Evolutionary conservation across 2,797 vertebrate genomes (phyloP), one percentile per base, ranked within the genome.

Genomic region (Zenarchopterus dispar): DNA sequence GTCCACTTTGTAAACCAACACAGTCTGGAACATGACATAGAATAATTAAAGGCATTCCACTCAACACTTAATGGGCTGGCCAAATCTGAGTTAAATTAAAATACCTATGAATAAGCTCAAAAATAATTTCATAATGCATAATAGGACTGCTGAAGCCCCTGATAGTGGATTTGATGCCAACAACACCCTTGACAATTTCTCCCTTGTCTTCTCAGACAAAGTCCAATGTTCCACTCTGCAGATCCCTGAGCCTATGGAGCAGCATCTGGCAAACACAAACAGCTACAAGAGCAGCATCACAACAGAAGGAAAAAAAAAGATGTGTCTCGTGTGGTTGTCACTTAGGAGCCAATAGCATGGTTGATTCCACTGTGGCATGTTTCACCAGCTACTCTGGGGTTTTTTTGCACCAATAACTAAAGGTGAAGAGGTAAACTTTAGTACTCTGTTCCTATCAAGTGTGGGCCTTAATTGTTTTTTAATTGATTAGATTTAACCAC

Each of bases 151-250:
- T 49, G n/a, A 36, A 69, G 26, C 16, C 48, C 56, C 44, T 36
- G 60, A 61, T 17, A 60, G 13, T 11, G 46, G 18, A 24, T 64
- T 22, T 46, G 41, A 68, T 65, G 19, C 39, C 21, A 65, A 66
- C 15, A 43, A 57, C 46, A 22, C 9, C 31, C 24, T 26, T 42
- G 47, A 66, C 56, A 16, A 46, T 54, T 42, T 70, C 2, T 49
- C 23, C 26, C 45, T 42, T 22, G 31, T 17, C 42, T 26, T 70
- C 23, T 56, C 47, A 19, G 50, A 33, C 8, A 45, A 56, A 41
- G 47, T 28, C 23, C 10, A 1, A 56, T 46, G 52, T 56, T 6
- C 6, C 22, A 51, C 48, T 61, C 36, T 18, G 24, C 8, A 52
- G 56, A 44, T 67, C 24, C 44, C 45, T 45, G 36, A 63, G 70